phyloP scores from a whole-genome alignment of 1,140 invertebrate species.

The Frieseomelitta varia region DNA sequence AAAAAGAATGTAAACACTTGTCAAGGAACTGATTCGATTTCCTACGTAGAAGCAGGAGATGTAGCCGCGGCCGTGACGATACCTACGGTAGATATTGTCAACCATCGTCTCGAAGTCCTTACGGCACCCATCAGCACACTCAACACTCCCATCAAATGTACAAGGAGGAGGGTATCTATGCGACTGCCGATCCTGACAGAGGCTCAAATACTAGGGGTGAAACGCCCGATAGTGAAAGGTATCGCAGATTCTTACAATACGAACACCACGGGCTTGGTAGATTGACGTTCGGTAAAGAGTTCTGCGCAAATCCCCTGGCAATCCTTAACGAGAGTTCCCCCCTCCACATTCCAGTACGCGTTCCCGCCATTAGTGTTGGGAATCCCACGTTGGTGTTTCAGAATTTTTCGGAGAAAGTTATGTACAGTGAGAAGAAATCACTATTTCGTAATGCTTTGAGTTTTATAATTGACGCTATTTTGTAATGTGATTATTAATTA shows the following conservation, averaged over 20 bases:
- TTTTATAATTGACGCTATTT: too few relatives aligned
- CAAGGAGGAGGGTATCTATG: constrained; percentile 93
- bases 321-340: background rate
- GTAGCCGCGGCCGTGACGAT: constrained; percentile 83
- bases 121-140: constrained; percentile 81
- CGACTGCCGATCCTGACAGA: constrained; percentile 90
- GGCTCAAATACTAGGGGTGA: constrained; percentile 85
- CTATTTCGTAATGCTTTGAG: too few relatives aligned
- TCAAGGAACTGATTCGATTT: constrained; percentile 63
- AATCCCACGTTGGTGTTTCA: background rate
- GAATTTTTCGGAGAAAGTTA: too few relatives aligned
- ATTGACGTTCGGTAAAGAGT: constrained; percentile 19
- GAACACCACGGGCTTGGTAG: constrained; percentile 51
- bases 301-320: constrained; percentile 30
- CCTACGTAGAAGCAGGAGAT: constrained; percentile 81
- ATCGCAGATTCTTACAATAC: constrained; percentile 75
- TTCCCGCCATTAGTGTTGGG: background rate
- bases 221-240: constrained; percentile 93
- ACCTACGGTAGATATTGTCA: constrained; percentile 91
- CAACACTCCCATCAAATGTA: constrained; percentile 84
- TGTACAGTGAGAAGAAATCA: too few relatives aligned
- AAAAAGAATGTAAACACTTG: constrained; percentile 27
- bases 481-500: too few relatives aligned
- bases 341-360: background rate
- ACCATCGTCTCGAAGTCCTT: constrained; percentile 85